Base-by-base conservation (phyloP, 2,888 invertebrate genomes). In the Nomada fucata region DNA sequence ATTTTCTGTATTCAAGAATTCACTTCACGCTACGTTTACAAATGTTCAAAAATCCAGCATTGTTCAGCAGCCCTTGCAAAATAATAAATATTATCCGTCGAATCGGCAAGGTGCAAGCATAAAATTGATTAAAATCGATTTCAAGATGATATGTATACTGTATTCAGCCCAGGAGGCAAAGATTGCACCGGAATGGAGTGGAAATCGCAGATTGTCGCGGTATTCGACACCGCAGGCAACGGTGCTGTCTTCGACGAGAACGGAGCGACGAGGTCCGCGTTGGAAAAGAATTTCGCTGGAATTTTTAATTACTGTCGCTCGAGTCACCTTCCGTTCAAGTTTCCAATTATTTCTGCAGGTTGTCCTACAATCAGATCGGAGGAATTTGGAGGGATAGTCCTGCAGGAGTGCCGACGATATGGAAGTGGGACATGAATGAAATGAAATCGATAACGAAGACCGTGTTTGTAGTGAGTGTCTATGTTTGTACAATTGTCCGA, bases 321-420 rank as follows among this genome's bases (percentile, higher is more conserved):
- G 15, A 23, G 65, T 63, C 64, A 69, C 71, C 67, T 74, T 67
- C 70, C 55, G 59, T 69, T 73, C 82, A 69, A 82, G 73, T 83
- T 81, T 87, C 83, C 83, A 85, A 87, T 88, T 84, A 80, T 83
- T 76, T 86, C 68, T 81, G 44, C 79, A 91, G 91, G 59, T 84
- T 91, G 69, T 90, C 88, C 65, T 91, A 89, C 81, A 91, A 91
- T 88, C 91, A 91, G 84, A 88, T 88, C 47, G 89, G 90, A 42
- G 91, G 91, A 75, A 86, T 89, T 84, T 89, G 75, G 68, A 65
- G 76, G 78, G 89, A 91, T 75, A 86, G 87, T 87, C 88, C 86
- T 42, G 63, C 78, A 2, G 85, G 86, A 18, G 57, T 77, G 52
- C 86, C 91, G 50, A 79, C 86, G 67, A 63, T 78, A 15, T 91